Evolutionary conservation across 2,888 invertebrate genomes (phyloP).

Genomic region (Nomada hirtipes): DNA sequence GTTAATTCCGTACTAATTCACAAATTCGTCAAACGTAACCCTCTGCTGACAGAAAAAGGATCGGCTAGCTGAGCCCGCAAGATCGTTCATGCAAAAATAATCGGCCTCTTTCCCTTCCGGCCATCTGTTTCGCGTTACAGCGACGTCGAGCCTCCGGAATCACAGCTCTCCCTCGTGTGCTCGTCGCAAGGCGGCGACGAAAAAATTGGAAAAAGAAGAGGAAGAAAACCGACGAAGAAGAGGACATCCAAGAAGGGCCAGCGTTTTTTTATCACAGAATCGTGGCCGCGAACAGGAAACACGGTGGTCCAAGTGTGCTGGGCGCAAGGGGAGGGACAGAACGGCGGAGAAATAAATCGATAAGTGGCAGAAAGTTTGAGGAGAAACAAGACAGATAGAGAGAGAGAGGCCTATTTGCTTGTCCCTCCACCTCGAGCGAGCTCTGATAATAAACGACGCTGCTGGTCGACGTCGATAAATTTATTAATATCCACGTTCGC

Average conservation of each 20-base stretch:
- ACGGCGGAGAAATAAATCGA: background rate
- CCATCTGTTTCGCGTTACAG: slow-evolving; percentile 41
- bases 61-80: background rate
- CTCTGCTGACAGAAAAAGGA: too few relatives aligned
- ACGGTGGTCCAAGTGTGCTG: background rate
- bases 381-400: background rate
- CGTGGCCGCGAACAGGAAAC: slow-evolving; percentile 29
- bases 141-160: slow-evolving; percentile 7
- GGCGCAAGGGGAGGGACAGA: too few relatives aligned
- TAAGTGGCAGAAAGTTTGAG: background rate
- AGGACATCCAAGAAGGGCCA: background rate
- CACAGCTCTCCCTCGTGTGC: slow-evolving; percentile 20
- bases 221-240: background rate
- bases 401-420: slow-evolving; percentile 23
- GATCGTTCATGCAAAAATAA: slow-evolving; percentile 41
- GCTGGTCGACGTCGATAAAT: slow-evolving; percentile 43
- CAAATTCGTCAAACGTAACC: background rate
- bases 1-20: background rate
- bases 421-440: slow-evolving; percentile 13
- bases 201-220: background rate
- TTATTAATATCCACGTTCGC: slow-evolving; percentile 34
- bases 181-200: background rate
- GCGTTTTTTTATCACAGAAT: slow-evolving; percentile 24
- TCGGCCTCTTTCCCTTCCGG: slow-evolving; percentile 30
- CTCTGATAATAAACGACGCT: slow-evolving; percentile 42